Evolutionary conservation across 2,113 vertebrate genomes (phyloP).

Genomic region (Hydropotes inermis): DNA sequence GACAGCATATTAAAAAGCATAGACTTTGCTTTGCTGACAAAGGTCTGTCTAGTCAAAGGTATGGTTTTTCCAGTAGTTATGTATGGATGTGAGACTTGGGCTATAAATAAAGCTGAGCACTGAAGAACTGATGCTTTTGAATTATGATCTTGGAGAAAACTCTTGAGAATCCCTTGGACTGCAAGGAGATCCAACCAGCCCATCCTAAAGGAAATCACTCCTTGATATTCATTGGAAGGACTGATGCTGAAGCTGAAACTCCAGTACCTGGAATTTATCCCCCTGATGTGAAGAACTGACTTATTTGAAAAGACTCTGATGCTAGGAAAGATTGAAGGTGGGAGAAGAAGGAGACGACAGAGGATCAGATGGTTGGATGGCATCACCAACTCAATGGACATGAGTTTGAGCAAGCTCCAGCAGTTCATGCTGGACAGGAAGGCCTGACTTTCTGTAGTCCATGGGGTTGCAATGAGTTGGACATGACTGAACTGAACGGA

Average conservation of each 20-base stretch:
- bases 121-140: too few species aligned
- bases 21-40: too few species aligned
- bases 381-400: neutral
- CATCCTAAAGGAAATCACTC: neutral
- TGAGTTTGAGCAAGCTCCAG: neutral
- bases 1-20: too few species aligned
- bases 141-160: too few species aligned
- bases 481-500: neutral
- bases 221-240: neutral
- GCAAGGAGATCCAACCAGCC: neutral
- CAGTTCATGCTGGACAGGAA: neutral
- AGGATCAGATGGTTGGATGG: neutral
- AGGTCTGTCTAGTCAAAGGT: too few species aligned
- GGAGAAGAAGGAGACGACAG: accelerated
- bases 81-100: too few species aligned
- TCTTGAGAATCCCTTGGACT: neutral
- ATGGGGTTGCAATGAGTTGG: neutral
- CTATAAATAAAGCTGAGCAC: too few species aligned
- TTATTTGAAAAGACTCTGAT: neutral
- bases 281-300: neutral
- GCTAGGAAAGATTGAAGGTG: neutral
- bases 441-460: neutral
- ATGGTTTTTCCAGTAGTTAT: too few species aligned
- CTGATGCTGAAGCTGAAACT: neutral
- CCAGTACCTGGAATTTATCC: neutral